phyloP scores from a whole-genome alignment of 2,888 invertebrate genomes.

The Brachyptera putata region DNA sequence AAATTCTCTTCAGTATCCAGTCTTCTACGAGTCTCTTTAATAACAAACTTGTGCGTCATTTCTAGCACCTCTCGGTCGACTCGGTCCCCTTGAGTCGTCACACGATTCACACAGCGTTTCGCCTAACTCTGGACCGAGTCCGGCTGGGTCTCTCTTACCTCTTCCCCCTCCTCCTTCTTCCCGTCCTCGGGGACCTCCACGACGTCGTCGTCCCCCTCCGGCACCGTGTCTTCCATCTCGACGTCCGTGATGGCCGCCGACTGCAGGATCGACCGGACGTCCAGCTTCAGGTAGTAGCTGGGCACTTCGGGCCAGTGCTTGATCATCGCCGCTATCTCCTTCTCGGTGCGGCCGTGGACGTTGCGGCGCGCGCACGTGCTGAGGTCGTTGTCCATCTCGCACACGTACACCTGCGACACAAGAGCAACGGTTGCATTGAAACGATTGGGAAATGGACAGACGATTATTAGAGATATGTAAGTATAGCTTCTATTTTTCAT shows the following conservation, averaged over 20 bases:
- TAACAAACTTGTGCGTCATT: no score
- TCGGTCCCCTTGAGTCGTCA: no score
- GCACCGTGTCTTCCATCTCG: slow-evolving; percentile 53
- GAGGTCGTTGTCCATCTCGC: slow-evolving; percentile 79
- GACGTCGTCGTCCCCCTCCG: slow-evolving; percentile 50
- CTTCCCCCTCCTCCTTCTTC: slow-evolving; percentile 33
- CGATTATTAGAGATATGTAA: no score
- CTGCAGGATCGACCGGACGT: slow-evolving; percentile 79
- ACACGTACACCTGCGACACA: slow-evolving; percentile 74
- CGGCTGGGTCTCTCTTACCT: slow-evolving; percentile 23
- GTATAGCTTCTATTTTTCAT: no score
- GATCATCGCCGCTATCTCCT: slow-evolving; percentile 71
- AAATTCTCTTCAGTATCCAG: no score
- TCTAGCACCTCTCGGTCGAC: no score
- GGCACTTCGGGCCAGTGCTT: slow-evolving; percentile 75
- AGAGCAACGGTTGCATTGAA: neutral
- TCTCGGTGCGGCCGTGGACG: slow-evolving; percentile 72
- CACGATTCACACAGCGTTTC: no score
- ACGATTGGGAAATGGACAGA: no score
- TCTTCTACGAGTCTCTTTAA: no score
- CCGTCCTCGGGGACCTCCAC: slow-evolving; percentile 37
- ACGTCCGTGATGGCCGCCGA: slow-evolving; percentile 73
- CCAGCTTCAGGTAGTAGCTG: slow-evolving; percentile 72
- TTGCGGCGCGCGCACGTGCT: slow-evolving; percentile 76
- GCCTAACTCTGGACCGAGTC: no score